phyloP scores from a whole-genome alignment of 2,888 invertebrate genomes.

The Andrena dorsata region DNA sequence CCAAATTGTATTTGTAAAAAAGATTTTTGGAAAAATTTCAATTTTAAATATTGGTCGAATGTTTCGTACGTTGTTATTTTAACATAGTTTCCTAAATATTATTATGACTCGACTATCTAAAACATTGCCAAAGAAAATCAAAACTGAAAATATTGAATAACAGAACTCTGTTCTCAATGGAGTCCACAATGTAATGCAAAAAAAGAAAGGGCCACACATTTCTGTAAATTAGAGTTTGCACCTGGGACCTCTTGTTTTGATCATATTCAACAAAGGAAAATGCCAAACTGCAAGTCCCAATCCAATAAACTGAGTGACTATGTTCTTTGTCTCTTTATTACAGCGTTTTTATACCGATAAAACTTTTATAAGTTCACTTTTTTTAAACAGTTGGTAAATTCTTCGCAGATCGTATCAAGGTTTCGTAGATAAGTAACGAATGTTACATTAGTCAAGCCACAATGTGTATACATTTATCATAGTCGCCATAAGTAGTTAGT shows the following conservation, averaged over 20 bases:
- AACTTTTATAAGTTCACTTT: constrained; percentile 47
- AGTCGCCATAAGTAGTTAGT: constrained; percentile 57
- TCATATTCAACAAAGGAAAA: not conserved
- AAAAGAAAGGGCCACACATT: constrained; percentile 13
- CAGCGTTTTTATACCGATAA: constrained; percentile 52
- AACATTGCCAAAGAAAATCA: constrained; percentile 21
- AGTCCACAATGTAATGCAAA: constrained; percentile 6
- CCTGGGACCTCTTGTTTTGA: not conserved
- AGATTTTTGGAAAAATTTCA: not conserved
- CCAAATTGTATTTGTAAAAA: constrained; percentile 36
- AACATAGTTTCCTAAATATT: constrained; percentile 19
- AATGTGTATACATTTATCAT: constrained; percentile 38
- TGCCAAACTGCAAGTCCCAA: constrained; percentile 6
- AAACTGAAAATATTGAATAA: constrained; percentile 35
- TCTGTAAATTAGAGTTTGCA: constrained; percentile 3
- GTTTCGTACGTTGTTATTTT: constrained; percentile 23
- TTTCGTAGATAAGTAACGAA: constrained; percentile 30
- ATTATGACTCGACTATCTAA: not conserved
- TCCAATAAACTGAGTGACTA: not conserved
- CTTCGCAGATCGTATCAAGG: constrained; percentile 37
- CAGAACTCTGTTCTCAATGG: constrained; percentile 12
- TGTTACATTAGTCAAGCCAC: constrained; percentile 34
- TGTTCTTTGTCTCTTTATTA: constrained; percentile 17
- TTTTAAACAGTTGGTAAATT: constrained; percentile 25
- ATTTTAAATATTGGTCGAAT: not conserved